Evolutionary conservation across 2,113 vertebrate genomes (phyloP).

Genomic region (Clarias macrocephalus): DNA sequence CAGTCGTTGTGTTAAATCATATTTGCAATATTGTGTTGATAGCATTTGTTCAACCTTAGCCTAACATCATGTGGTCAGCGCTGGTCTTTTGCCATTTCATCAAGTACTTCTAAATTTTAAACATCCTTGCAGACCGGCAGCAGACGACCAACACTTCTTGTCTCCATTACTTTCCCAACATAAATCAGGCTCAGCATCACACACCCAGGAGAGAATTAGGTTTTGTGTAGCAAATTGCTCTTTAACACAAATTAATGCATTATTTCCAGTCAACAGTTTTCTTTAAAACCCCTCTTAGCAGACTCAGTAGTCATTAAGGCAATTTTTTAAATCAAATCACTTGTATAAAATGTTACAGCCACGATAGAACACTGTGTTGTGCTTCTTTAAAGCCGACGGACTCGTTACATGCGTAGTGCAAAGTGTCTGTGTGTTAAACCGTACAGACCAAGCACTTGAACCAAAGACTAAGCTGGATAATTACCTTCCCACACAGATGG

Average conservation of each 20-base stretch:
- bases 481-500: conserved; percentile 58
- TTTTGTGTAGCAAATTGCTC: background rate
- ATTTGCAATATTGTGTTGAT: no score
- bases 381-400: background rate
- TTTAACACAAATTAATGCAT: background rate
- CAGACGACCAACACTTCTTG: no score
- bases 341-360: conserved; percentile 31
- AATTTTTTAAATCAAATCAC: conserved; percentile 27
- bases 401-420: background rate
- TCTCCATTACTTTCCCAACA: no score
- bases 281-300: background rate
- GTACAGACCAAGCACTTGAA: conserved; percentile 3
- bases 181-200: no score
- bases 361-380: background rate
- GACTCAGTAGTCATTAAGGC: background rate
- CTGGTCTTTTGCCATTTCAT: no score
- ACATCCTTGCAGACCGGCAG: no score
- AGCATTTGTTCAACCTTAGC: no score
- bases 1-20: no score
- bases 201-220: background rate
- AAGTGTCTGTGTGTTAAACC: background rate
- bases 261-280: background rate
- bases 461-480: conserved; percentile 37
- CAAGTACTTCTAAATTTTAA: no score
- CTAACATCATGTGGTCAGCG: no score